Conservation (phyloP, 2,888 invertebrate genomes). For the Tachina fera region DNA sequence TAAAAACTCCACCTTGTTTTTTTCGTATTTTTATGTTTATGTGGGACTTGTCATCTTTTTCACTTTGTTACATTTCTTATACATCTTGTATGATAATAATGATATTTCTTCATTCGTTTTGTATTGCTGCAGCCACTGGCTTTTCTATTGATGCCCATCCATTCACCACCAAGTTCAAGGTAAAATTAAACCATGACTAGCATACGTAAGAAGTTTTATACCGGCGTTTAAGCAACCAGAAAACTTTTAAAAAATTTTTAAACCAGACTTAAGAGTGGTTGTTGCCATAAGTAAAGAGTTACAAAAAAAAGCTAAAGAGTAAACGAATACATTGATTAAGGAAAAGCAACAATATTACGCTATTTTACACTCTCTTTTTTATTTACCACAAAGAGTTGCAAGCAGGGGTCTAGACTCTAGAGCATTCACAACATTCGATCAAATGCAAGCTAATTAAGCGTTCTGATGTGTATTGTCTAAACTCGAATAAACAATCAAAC, state of each 20-base stretch:
- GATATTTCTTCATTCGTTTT: slow-evolving; percentile 1
- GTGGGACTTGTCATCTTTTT: slow-evolving; percentile 8
- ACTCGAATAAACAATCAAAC: neutral
- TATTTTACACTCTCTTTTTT: slow-evolving; percentile 12
- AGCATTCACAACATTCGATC: neutral
- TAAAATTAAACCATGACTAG: slow-evolving; percentile 82
- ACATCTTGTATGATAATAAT: neutral
- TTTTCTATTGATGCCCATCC: slow-evolving; percentile 70
- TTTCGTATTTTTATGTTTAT: neutral
- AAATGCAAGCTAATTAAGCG: slow-evolving; percentile 1
- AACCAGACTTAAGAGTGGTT: slow-evolving; percentile 49
- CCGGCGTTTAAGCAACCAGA: slow-evolving; percentile 64
- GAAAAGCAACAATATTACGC: slow-evolving; percentile 16
- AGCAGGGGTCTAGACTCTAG: neutral
- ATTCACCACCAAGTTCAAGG: slow-evolving; percentile 82
- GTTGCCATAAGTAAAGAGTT: slow-evolving; percentile 54
- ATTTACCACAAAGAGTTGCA: neutral
- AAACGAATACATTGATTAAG: neutral
- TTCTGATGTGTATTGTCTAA: neutral
- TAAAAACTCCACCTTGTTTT: slow-evolving; percentile 21
- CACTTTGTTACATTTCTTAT: slow-evolving; percentile 8
- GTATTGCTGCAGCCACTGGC: slow-evolving; percentile 12
- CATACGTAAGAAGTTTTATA: slow-evolving; percentile 83
- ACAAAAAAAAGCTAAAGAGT: slow-evolving; percentile 40
- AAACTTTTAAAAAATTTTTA: neutral